Evolutionary conservation across 2,113 vertebrate species (phyloP).

Genomic region (Ascaphus truei): DNA sequence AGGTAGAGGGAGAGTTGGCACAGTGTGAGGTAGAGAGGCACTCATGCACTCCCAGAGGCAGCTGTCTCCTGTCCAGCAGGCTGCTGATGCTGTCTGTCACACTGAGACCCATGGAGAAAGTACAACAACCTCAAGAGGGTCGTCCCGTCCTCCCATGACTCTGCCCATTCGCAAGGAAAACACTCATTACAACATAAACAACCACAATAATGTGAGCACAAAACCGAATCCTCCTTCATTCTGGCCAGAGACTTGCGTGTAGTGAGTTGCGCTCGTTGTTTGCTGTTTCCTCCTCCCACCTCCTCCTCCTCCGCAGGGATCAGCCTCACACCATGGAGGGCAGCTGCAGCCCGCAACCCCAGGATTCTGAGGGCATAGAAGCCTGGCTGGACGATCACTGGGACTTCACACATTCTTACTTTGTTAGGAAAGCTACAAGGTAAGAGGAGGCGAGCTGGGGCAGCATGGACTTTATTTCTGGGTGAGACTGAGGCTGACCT

Average conservation of each 20-base stretch:
- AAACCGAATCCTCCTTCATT: background rate
- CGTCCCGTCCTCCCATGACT: background rate
- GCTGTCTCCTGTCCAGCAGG: background rate
- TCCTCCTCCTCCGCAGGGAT: constrained; percentile 4
- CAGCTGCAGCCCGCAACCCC: constrained; percentile 43
- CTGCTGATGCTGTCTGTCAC: constrained; percentile 7
- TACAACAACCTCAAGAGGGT: background rate
- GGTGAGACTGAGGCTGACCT: background rate
- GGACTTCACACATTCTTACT: constrained; percentile 87
- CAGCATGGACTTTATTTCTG: background rate
- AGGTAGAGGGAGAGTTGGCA: background rate
- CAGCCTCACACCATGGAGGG: constrained; percentile 63
- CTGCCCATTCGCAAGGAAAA: background rate
- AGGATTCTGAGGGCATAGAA: constrained; percentile 74
- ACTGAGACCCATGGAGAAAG: background rate
- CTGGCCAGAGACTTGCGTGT: background rate
- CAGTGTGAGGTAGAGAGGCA: background rate
- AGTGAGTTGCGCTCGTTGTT: background rate
- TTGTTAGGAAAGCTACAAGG: constrained; percentile 87
- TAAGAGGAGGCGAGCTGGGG: constrained; percentile 52
- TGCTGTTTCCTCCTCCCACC: constrained; percentile 11
- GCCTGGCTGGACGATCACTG: constrained; percentile 92
- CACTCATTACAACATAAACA: background rate
- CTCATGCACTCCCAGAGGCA: background rate
- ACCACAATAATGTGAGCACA: no score